These are phyloP conservation scores for Eristalinus aeneus DNA, from an alignment of 2,888 invertebrate genomes.

Conservation along the genomic window DNA sequence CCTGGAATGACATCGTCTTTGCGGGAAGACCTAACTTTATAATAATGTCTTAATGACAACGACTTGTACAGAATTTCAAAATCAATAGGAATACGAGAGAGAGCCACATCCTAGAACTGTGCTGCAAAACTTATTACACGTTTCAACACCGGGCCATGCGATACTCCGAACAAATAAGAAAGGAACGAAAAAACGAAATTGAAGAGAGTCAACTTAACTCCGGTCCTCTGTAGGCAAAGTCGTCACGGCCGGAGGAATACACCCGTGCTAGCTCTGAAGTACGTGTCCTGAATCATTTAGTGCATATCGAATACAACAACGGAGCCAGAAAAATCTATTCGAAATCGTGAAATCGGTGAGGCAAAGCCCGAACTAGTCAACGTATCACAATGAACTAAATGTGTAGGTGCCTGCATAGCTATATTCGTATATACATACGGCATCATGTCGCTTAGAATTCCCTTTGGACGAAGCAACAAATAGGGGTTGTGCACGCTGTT, in stretches of 20 bases:
- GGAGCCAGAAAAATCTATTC: neutral
- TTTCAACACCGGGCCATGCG: constrained; percentile 19
- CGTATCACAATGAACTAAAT: neutral
- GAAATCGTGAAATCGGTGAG: neutral
- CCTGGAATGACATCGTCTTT: constrained; percentile 60
- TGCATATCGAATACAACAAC: constrained; percentile 3
- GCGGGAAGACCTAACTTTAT: constrained; percentile 69
- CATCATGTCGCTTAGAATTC: constrained; percentile 32
- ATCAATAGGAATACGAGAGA: constrained; percentile 64
- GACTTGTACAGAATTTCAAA: constrained; percentile 68
- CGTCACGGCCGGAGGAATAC: constrained; percentile 42
- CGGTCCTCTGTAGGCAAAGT: constrained; percentile 25
- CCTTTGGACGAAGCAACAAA: constrained; percentile 54
- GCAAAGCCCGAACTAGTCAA: constrained; percentile 15
- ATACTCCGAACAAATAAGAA: constrained; percentile 43
- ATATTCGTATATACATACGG: too few species aligned
- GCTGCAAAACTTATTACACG: constrained; percentile 39
- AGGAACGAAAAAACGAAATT: neutral
- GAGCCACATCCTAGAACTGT: neutral
- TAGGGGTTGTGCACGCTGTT: constrained; percentile 34
- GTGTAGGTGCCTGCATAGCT: neutral
- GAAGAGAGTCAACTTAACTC: constrained; percentile 12
- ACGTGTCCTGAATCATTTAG: constrained; percentile 64
- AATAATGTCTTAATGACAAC: constrained; percentile 70
- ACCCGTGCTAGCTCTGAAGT: constrained; percentile 34